phyloP scores from a whole-genome alignment of 64 coral and sea anemone genomes.

The Dendrophyllia cribrosa region DNA sequence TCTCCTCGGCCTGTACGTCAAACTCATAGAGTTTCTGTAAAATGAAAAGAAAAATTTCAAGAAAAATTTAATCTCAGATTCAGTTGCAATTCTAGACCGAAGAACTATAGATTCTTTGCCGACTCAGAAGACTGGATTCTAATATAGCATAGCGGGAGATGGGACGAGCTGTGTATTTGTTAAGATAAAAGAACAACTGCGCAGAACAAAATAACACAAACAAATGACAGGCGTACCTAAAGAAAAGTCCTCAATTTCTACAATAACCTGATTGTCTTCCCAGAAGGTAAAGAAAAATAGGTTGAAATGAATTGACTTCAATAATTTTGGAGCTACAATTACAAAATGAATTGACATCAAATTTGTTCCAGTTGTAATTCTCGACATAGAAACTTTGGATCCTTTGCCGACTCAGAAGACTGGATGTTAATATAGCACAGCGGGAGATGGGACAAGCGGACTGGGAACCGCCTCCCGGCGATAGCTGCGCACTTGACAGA shows the following conservation, averaged over 20 bases:
- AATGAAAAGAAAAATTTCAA: too few relatives aligned
- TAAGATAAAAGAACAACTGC: too few relatives aligned
- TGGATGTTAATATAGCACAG: neutral
- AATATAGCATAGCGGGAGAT: slow-evolving; percentile 33
- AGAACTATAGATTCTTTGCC: neutral
- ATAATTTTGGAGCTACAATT: too few relatives aligned
- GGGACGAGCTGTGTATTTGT: neutral
- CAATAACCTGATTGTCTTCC: neutral
- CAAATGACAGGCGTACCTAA: too few relatives aligned
- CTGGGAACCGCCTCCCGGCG: neutral
- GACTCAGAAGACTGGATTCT: slow-evolving; percentile 7
- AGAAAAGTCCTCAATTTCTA: too few relatives aligned
- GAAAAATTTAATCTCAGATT: too few relatives aligned
- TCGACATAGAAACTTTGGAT: neutral
- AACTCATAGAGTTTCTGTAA: too few relatives aligned
- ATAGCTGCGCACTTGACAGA: neutral
- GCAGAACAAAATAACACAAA: too few relatives aligned
- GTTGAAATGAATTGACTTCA: too few relatives aligned
- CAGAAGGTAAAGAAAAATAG: neutral
- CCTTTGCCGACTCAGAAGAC: slow-evolving; percentile 18
- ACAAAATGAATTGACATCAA: neutral
- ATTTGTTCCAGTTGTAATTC: slow-evolving; percentile 2
- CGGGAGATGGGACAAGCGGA: neutral
- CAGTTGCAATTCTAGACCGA: slow-evolving; percentile 3
- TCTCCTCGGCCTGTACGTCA: too few relatives aligned